A percentile compares a stretch with the other conserved stretches of the same genome.
Evolutionary conservation across 2,888 invertebrate species (phyloP).

Genomic region (Eledone cirrhosa): DNA sequence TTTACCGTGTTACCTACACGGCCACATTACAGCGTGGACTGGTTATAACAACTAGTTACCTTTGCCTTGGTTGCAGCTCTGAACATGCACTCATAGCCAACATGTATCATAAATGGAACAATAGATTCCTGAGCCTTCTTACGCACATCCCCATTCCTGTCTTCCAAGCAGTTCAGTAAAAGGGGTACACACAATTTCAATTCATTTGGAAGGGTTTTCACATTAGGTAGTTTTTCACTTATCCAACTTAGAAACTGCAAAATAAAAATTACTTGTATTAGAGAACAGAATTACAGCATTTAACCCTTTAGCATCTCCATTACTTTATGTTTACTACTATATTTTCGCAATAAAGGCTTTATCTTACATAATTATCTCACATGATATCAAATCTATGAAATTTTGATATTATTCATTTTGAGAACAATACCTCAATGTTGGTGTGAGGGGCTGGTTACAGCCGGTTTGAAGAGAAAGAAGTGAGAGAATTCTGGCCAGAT

Average conservation of each 20-base stretch:
- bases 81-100: slow-evolving; percentile 83
- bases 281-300: too few relatives aligned
- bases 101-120: slow-evolving; percentile 90
- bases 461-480: too few relatives aligned
- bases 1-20: too few relatives aligned
- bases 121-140: slow-evolving; percentile 90
- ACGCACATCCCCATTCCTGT: slow-evolving; percentile 89
- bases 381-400: too few relatives aligned
- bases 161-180: slow-evolving; percentile 85
- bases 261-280: neutral
- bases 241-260: slow-evolving; percentile 81
- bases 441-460: too few relatives aligned
- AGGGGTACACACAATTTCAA: slow-evolving; percentile 79
- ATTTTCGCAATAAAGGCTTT: too few relatives aligned
- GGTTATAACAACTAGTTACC: slow-evolving; percentile 67
- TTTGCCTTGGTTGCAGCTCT: slow-evolving; percentile 82
- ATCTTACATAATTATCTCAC: too few relatives aligned
- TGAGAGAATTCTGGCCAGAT: too few relatives aligned
- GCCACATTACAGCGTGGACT: neutral
- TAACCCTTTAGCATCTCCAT: too few relatives aligned
- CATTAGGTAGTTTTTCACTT: slow-evolving; percentile 77
- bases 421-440: too few relatives aligned
- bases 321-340: too few relatives aligned
- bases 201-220: slow-evolving; percentile 74
- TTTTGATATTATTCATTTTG: too few relatives aligned